Conservation (phyloP, 2,888 invertebrate genomes). For the Pherbina coryleti region DNA sequence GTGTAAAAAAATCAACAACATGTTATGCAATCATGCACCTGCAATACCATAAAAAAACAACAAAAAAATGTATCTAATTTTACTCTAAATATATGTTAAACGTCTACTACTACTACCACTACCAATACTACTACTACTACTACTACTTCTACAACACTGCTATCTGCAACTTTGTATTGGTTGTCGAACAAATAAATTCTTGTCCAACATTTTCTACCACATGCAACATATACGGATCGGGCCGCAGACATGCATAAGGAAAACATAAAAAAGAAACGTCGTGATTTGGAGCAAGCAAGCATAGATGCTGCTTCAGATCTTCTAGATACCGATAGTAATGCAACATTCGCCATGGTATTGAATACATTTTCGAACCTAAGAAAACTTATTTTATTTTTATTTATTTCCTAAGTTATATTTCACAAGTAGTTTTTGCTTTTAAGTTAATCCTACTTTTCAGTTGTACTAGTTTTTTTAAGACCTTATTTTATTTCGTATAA, state of each 20-base stretch:
- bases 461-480: too few relatives aligned
- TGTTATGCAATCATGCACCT: constrained; percentile 45
- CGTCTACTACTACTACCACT: constrained; percentile 44
- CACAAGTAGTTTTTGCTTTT: too few relatives aligned
- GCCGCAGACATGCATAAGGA: constrained; percentile 81
- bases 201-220: constrained; percentile 71
- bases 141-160: constrained; percentile 47
- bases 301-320: constrained; percentile 89
- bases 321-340: constrained; percentile 88
- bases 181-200: constrained; percentile 70
- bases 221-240: constrained; percentile 79
- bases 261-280: constrained; percentile 89
- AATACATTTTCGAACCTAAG: constrained; percentile 46
- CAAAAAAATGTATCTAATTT: not conserved
- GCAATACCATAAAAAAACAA: constrained; percentile 45
- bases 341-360: constrained; percentile 91
- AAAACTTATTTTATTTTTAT: constrained; percentile 18
- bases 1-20: constrained; percentile 10
- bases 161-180: constrained; percentile 49
- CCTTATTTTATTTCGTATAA: too few relatives aligned
- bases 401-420: not conserved
- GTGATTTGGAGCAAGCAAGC: constrained; percentile 88
- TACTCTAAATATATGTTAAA: constrained; percentile 19
- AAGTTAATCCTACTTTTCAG: too few relatives aligned
- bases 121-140: constrained; percentile 53